A percentile compares a stretch with the other conserved stretches of the same genome.
phyloP scores from a whole-genome alignment of 1,140 invertebrate genomes.

The Cecropterus lyciades region DNA sequence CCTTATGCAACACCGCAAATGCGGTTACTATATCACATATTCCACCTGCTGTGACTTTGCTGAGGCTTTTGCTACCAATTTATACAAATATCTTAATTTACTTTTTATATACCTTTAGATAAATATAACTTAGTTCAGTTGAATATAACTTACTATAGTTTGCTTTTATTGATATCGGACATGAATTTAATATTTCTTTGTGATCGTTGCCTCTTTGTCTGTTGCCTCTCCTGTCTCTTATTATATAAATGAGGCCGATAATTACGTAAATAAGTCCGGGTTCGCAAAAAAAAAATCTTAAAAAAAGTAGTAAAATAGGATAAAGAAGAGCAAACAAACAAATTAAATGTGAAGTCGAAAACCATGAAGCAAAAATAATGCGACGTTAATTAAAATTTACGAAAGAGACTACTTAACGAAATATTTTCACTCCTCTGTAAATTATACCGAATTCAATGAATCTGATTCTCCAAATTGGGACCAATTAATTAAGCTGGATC shows the following conservation, averaged over 20 bases:
- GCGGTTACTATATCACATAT: slow-evolving; percentile 17
- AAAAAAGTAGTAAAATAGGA: no score
- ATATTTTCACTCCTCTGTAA: slow-evolving; percentile 38
- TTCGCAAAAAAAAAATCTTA: no score
- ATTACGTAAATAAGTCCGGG: no score
- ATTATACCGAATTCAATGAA: slow-evolving; percentile 42
- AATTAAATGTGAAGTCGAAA: slow-evolving; percentile 14
- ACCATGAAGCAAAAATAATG: slow-evolving; percentile 12
- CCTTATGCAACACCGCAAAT: slow-evolving; percentile 30
- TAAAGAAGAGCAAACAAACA: neutral
- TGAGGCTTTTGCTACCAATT: no score
- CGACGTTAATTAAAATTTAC: slow-evolving; percentile 25
- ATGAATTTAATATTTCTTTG: no score
- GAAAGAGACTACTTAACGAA: slow-evolving; percentile 28
- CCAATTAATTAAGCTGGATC: slow-evolving; percentile 41
- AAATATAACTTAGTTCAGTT: neutral
- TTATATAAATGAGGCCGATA: no score
- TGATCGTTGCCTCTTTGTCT: no score
- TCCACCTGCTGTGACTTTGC: slow-evolving; percentile 9
- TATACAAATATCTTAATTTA: no score
- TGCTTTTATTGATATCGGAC: no score
- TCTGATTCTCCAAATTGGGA: slow-evolving; percentile 39
- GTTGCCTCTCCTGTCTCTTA: no score
- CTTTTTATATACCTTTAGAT: neutral
- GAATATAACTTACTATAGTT: no score